Evolutionary conservation across 2,888 invertebrate species (phyloP), one percentile per base, ranked within the genome.

Genomic region (Machimus rusticus): DNA sequence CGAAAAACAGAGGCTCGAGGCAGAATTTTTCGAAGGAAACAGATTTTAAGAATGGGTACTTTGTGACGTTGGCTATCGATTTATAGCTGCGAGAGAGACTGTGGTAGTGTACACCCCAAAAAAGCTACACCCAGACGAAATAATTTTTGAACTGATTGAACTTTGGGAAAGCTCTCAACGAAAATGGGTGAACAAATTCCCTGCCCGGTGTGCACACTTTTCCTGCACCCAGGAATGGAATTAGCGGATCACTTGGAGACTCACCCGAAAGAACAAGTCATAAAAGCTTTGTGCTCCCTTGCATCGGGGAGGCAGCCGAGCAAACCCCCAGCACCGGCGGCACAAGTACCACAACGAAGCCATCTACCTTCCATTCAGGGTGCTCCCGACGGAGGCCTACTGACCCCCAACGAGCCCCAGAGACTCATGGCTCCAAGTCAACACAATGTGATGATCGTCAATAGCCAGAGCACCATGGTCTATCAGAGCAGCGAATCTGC

Each of bases 211-310:
- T 97, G 97, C 93, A 97, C 97, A 57, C 93, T 97, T 89, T 97
- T 95, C 92, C 94, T 97, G 89, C 95, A 97, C 90, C 96, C 96
- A 93, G 97, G 97, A 87, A 97, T 97, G 93, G 95, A 96, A 88
- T 93, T 97, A 90, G 96, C 96, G 91, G 95, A 95, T 89, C 97
- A 97, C 92, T 94, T 97, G 92, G 95, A 96, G 91, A 97, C 97
- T 37, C 97, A 97, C 93, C 97, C 97, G 74, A 97, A 97, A 92
- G 97, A 97, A 90, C 97, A 97, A 93, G 97, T 97, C 84, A 97
- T 97, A 90, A 96, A 95, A 92, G 97, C 97, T 34, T 93, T 97
- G 89, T 92, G 95, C 37, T 14, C 51, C 57, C 79, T 87, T 19
- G 78, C 87, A 31, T 43, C 87, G 39, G 66, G 66, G 19, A 66